Percentiles rank a stretch among this genome's conserved stretches.
Conservation (phyloP, 2,113 vertebrate species). For the Bathybates hornii region DNA sequence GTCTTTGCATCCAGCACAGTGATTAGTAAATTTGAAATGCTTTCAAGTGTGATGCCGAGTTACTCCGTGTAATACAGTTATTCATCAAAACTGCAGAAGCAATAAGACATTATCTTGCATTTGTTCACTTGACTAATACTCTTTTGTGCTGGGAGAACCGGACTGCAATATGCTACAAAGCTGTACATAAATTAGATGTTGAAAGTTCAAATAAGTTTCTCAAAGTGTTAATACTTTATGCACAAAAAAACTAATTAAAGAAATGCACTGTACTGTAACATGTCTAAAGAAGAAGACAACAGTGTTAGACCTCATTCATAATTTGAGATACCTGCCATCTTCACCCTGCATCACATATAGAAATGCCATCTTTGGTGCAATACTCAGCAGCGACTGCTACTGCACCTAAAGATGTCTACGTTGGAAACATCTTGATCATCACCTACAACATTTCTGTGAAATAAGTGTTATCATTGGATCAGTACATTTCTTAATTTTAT, state of each 20-base stretch:
- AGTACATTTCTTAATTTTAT: constrained; percentile 41
- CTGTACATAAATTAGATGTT: constrained; percentile 10
- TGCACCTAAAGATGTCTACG: not conserved
- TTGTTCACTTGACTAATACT: constrained; percentile 34
- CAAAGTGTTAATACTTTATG: constrained; percentile 9
- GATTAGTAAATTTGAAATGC: constrained; percentile 28
- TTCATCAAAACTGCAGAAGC: constrained; percentile 7
- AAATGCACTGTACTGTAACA: not conserved
- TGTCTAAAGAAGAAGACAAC: constrained; percentile 22
- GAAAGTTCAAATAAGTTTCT: not conserved
- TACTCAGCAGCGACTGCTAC: not conserved
- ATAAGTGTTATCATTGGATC: constrained; percentile 34
- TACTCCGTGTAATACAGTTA: not conserved
- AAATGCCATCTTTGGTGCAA: not conserved
- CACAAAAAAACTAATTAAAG: not conserved
- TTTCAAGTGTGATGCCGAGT: not conserved
- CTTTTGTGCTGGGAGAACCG: constrained; percentile 32
- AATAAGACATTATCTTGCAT: constrained; percentile 4
- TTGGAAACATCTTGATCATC: not conserved
- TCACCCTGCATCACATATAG: not conserved
- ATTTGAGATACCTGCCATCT: constrained; percentile 39
- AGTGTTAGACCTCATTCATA: constrained; percentile 6
- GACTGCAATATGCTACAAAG: constrained; percentile 16
- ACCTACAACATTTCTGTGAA: not conserved
- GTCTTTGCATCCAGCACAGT: constrained; percentile 24